Evolutionary conservation across 2,113 vertebrate genomes (phyloP).

Genomic region (Zosterops borbonicus): DNA sequence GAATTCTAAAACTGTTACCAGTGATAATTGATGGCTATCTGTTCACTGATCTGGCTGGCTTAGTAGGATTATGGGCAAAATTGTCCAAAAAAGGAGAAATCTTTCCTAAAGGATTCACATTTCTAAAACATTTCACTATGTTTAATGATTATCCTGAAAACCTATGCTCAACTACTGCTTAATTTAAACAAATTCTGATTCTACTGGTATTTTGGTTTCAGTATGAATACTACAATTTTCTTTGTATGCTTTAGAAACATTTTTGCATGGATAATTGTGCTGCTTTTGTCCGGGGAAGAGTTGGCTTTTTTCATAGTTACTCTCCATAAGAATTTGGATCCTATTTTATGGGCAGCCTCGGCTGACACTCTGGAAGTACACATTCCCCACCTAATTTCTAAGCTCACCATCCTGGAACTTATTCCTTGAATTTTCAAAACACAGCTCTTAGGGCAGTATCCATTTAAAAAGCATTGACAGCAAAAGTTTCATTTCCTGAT

Average conservation of each 20-base stretch:
- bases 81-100: neutral
- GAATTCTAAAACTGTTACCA: neutral
- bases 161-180: neutral
- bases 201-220: neutral
- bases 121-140: neutral
- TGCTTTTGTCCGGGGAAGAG: neutral
- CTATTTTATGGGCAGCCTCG: neutral
- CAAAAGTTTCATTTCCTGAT: neutral
- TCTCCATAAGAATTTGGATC: neutral
- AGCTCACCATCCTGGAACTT: fast-evolving
- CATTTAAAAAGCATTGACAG: neutral
- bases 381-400: neutral
- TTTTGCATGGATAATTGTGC: neutral
- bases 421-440: neutral
- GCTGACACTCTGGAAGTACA: neutral
- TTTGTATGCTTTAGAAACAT: neutral
- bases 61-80: neutral
- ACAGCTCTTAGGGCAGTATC: neutral
- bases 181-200: neutral
- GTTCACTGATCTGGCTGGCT: neutral
- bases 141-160: neutral
- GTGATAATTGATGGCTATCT: neutral
- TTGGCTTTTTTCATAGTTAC: neutral
- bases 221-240: neutral
- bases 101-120: neutral